Conservation (phyloP, 2,888 invertebrate species). For the Calameuta idolon region DNA sequence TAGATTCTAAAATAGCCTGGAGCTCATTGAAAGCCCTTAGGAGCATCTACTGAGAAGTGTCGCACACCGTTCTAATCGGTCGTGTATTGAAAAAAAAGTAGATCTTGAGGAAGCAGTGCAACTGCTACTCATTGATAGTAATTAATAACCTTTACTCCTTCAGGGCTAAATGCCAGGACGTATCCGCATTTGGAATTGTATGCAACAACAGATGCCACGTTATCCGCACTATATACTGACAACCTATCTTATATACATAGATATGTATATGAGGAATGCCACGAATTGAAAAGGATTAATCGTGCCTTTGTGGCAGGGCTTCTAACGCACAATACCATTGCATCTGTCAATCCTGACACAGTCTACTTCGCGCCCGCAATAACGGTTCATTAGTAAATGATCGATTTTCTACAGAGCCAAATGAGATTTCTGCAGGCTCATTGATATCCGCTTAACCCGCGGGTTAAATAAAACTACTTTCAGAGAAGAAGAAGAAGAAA, state of each 20-base stretch:
- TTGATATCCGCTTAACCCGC: conserved; percentile 28
- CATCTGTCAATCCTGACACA: neutral
- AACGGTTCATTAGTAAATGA: conserved; percentile 48
- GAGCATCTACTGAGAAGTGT: neutral
- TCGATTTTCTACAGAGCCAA: conserved; percentile 39
- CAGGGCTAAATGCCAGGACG: neutral
- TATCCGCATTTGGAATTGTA: neutral
- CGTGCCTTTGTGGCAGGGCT: neutral
- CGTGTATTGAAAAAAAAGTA: neutral
- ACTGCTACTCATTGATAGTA: neutral
- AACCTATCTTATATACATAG: neutral
- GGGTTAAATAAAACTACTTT: neutral
- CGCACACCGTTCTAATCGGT: neutral
- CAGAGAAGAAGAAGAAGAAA: neutral
- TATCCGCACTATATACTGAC: neutral
- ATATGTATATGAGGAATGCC: neutral
- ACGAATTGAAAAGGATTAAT: neutral
- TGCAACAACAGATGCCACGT: neutral
- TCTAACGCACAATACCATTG: neutral
- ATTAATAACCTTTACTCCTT: neutral
- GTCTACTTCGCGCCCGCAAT: conserved; percentile 32
- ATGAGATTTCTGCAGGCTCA: conserved; percentile 44
- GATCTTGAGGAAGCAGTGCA: neutral
- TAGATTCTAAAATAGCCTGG: neutral
- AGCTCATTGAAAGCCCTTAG: neutral